Evolutionary conservation across 1,140 invertebrate species (phyloP), one percentile per base, ranked within the genome.

Genomic region (Hydropsyche tenuis): DNA sequence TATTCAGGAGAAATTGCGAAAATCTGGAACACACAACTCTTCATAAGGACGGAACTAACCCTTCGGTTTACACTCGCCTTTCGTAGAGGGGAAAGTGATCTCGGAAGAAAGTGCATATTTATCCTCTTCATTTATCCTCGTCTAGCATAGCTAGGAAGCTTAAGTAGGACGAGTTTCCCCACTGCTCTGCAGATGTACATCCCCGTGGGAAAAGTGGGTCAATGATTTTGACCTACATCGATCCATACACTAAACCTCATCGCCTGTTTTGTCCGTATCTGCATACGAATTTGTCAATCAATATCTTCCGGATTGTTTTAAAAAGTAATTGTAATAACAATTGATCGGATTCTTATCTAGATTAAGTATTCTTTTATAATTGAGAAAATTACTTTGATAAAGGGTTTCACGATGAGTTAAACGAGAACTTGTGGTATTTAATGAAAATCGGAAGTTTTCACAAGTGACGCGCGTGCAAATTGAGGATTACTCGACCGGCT

Each of bases 171-270:
- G 30, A 43, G 42, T 65, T 63, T 16, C 7, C 42, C 27, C 60
- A 1, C 60, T 27, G 16, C 25, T 63, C 60, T 63, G n/a, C 42
- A 65, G 30, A 37, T 42, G 30, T 65, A 5, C 30, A 16, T 22
- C 51, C 51, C 51, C 6, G 51, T 23, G 22, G 22, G 20, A 16
- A 70, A 70, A 70, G 37, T 70, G 68, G 68, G 68, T 70, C 68
- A 70, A 70, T 23, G 68, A 56, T 56, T 70, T 70, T 70, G 68
- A 70, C 68, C 68, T 43, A 56, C 11, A 48, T 70, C 68, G 23
- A 60, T 60, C 56, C 56, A 25, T 60, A 22, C n/a, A 23, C 30
- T 37, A 37, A 37, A 37, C 30, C 30, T 37, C 30, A 37, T 37
- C 30, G 30, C 9, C 30, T 37, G 9, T 9, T 37, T 37, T 37